Conservation (phyloP, 2,113 vertebrate genomes). For the Chaetops frenatus region DNA sequence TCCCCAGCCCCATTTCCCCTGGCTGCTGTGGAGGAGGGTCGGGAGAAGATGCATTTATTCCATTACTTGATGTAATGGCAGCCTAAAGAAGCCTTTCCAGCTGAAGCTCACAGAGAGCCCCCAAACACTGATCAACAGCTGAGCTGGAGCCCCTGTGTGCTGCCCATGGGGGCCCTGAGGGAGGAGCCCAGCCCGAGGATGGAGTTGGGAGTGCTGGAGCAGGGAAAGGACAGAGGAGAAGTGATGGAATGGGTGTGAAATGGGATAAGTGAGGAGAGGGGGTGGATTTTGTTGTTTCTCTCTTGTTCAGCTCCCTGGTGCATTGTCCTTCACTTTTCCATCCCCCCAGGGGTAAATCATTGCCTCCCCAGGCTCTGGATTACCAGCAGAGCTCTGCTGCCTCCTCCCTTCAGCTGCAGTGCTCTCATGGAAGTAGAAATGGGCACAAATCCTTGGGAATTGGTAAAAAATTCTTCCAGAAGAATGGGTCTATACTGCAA, state of each 20-base stretch:
- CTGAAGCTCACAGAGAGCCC: slow-evolving; percentile 46
- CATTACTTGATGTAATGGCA: slow-evolving; percentile 64
- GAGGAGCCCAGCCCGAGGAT: neutral
- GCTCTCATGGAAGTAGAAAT: neutral
- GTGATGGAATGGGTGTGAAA: neutral
- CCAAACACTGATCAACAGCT: slow-evolving; percentile 13
- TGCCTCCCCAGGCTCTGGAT: neutral
- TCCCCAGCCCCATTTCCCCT: neutral
- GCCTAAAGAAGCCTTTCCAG: slow-evolving; percentile 61
- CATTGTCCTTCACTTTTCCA: rapidly evolving
- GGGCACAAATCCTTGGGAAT: neutral
- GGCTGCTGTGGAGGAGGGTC: slow-evolving; percentile 12
- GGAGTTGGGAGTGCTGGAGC: neutral
- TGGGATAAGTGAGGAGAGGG: neutral
- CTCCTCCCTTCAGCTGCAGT: neutral
- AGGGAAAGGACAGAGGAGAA: neutral
- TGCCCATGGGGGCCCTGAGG: neutral
- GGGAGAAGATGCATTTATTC: slow-evolving; percentile 60
- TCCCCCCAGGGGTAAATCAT: neutral
- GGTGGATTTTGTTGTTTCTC: neutral
- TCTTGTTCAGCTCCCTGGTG: neutral
- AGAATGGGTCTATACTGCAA: neutral
- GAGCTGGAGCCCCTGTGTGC: slow-evolving; percentile 20
- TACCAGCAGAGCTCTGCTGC: neutral
- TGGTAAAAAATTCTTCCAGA: neutral